A percentile compares a stretch with the other conserved stretches of the same genome.
Evolutionary conservation across 2,888 invertebrate species (phyloP).

Genomic region (Caprella mutica): DNA sequence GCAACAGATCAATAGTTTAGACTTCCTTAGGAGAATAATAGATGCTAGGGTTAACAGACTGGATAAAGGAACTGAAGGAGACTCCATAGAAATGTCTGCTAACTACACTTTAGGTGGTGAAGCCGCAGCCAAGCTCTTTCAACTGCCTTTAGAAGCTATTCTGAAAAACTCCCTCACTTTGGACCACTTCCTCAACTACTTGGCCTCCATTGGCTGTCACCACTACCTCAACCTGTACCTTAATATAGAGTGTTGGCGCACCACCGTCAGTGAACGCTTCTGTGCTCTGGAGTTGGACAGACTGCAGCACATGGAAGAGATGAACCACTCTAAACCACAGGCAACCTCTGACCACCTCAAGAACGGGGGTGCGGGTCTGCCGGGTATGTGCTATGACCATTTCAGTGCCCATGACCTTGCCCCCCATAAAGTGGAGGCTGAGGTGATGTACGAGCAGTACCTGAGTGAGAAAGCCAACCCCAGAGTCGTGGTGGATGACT

Average conservation of each 20-base stretch:
- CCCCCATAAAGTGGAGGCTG: conserved; percentile 52
- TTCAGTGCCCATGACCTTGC: conserved; percentile 35
- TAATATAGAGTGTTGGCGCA: conserved; percentile 54
- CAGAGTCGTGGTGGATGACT: conserved; percentile 52
- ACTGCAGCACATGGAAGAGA: conserved; percentile 22
- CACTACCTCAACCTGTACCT: conserved; percentile 64
- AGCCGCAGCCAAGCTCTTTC: conserved; percentile 45
- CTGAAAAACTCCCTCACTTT: conserved; percentile 64
- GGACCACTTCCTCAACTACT: conserved; percentile 64
- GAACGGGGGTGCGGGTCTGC: conserved; percentile 12
- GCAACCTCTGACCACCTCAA: too few species aligned
- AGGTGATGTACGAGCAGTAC: conserved; percentile 64
- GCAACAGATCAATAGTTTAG: conserved; percentile 71
- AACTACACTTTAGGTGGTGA: not conserved
- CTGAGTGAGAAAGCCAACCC: conserved; percentile 58
- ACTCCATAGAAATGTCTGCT: conserved; percentile 36
- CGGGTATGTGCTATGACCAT: conserved; percentile 34
- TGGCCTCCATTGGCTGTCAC: conserved; percentile 57
- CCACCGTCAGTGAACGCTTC: conserved; percentile 27
- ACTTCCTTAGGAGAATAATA: conserved; percentile 65
- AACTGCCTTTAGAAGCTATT: conserved; percentile 58
- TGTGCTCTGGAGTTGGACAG: conserved; percentile 31
- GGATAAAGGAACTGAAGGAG: conserved; percentile 44
- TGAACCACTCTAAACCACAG: conserved; percentile 39
- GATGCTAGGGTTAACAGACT: conserved; percentile 51